phyloP scores from a whole-genome alignment of 2,113 vertebrate genomes.

The Poeciliopsis prolifica region DNA sequence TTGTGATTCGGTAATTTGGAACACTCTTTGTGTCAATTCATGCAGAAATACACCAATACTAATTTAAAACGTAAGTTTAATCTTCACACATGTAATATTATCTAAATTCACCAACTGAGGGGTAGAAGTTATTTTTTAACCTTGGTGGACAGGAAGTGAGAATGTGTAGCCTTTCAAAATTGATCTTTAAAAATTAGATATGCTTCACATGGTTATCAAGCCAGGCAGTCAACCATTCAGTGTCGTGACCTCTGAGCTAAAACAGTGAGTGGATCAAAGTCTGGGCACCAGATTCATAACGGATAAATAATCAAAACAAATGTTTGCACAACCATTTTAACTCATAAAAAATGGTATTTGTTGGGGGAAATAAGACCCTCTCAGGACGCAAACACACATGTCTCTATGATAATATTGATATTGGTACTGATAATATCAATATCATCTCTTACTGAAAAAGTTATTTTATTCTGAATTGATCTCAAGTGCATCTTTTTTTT shows the following conservation, averaged over 20 bases:
- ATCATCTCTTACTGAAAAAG: too few species aligned
- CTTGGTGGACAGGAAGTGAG: slow-evolving; percentile 1
- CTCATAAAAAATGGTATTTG: too few species aligned
- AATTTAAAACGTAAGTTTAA: neutral
- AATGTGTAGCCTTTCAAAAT: slow-evolving; percentile 35
- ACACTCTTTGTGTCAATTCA: neutral
- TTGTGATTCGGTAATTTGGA: neutral
- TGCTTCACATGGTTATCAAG: slow-evolving; percentile 18
- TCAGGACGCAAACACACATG: too few species aligned
- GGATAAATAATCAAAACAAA: neutral
- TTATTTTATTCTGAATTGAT: too few species aligned
- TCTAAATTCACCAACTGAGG: slow-evolving; percentile 21
- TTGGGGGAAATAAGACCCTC: too few species aligned
- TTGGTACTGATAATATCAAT: too few species aligned
- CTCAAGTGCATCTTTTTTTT: too few species aligned
- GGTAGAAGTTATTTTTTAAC: slow-evolving; percentile 4
- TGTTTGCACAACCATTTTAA: too few species aligned
- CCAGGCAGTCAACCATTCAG: slow-evolving; percentile 30
- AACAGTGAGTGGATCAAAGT: neutral
- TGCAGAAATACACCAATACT: neutral
- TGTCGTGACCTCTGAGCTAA: slow-evolving; percentile 17
- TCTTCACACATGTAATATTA: slow-evolving; percentile 7
- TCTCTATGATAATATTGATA: too few species aligned
- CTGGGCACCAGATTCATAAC: neutral
- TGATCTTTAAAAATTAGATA: slow-evolving; percentile 31